Evolutionary conservation across 35 echinoderm and acorn worm genomes (phyloP), one percentile per base, ranked within the genome.

Genomic region (Ptychodera flava): DNA sequence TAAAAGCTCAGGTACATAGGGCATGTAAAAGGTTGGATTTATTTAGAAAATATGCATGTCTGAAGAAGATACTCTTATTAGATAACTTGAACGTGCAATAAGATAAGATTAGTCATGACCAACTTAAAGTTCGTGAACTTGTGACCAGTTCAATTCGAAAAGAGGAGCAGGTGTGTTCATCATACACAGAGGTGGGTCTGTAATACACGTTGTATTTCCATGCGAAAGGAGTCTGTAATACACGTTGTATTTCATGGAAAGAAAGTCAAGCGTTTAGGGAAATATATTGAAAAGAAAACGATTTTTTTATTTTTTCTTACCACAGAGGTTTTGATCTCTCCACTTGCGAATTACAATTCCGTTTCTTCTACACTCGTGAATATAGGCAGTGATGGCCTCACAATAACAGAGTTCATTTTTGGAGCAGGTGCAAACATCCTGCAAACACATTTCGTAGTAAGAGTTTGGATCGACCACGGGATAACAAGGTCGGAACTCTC

Each of bases 371-470:
- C 92, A 94, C 34, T 94, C 92, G 33, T 78, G 79, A 1, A 84
- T 76, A 81, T 94, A 94, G 0, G 88, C 89, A 2, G 85, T 37
- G 1, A 94, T 16, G 2, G 92, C 36, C 77, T 94, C 85, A 78
- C 92, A 94, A 37, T 88, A 85, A 53, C 92, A 94, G 0, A 88
- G 88, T 45, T 94, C 85, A 28, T 84, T 90, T 16, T 33, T 35
- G 31, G 80, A 33, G 78, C 92, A 94, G 28, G 80, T 83, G 78
- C 92, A 94, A 14, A 81, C 75, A 53, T 93, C 92, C 35, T 94
- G 84, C 79, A 94, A 38, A 34, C 92, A 93, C 28, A 78, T 33
- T 33, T 80, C 82, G 32, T 86, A 86, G 37, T 94, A 94, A 6
- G 36, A 14, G 35, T 33, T 86, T 28, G 89, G 89, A 36, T 87